Percentiles rank a stretch among this genome's conserved stretches.
phyloP scores from a whole-genome alignment of 1,140 invertebrate species.

The Zaprionus gabonicus region DNA sequence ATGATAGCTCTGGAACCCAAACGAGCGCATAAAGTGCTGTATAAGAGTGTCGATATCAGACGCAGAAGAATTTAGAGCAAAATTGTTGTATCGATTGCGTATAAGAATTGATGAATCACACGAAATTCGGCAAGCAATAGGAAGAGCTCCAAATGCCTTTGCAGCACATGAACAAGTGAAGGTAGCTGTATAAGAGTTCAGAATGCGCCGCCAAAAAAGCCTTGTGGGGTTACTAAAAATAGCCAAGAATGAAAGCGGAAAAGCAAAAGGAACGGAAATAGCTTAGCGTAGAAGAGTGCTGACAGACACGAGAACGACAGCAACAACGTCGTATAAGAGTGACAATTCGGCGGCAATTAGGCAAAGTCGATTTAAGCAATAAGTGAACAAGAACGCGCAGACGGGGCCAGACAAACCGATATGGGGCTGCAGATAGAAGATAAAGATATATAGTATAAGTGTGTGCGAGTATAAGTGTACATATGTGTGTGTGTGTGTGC shows the following conservation, averaged over 20 bases:
- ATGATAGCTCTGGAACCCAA: neutral
- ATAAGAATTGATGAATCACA: neutral
- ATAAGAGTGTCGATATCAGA: neutral
- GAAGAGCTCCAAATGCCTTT: neutral
- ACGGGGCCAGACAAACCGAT: constrained; percentile 1
- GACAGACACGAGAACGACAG: neutral
- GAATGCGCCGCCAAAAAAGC: neutral
- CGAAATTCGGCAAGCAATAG: neutral
- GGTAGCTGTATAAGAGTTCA: constrained; percentile 27
- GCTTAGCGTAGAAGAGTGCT: neutral
- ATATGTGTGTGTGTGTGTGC: neutral
- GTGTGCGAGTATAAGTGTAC: neutral
- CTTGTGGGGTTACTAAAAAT: constrained; percentile 15
- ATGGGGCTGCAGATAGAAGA: constrained; percentile 3
- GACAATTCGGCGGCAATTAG: constrained; percentile 24
- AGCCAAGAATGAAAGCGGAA: constrained; percentile 11
- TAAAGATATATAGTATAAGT: neutral
- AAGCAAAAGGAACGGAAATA: neutral
- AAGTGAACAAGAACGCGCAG: neutral
- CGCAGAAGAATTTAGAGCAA: no score
- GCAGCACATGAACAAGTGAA: neutral
- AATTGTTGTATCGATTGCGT: no score
- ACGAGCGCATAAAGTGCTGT: neutral
- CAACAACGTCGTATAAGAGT: constrained; percentile 27
- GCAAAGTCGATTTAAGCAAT: neutral